phyloP scores from a whole-genome alignment of 2,888 invertebrate genomes.

The Orthonychiurus folsomi region DNA sequence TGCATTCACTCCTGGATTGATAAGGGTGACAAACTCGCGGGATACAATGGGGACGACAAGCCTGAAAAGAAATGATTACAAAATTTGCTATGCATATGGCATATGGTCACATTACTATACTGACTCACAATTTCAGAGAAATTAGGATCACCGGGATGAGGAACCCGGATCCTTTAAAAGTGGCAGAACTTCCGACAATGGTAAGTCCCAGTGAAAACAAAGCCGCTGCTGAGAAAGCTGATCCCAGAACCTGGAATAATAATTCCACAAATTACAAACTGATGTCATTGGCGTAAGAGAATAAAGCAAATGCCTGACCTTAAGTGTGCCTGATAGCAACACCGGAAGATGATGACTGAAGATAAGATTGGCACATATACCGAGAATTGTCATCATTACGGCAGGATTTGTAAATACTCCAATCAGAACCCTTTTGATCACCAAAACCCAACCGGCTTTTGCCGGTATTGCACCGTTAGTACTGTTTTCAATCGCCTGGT shows the following conservation, averaged over 20 bases:
- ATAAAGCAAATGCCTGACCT: slow-evolving; percentile 50
- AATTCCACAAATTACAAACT: slow-evolving; percentile 11
- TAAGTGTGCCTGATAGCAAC: slow-evolving; percentile 63
- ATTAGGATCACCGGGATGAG: slow-evolving; percentile 78
- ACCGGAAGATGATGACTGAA: slow-evolving; percentile 70
- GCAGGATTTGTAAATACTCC: slow-evolving; percentile 80
- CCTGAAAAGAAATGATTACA: slow-evolving; percentile 47
- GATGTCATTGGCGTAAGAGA: slow-evolving; percentile 10
- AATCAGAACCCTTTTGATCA: slow-evolving; percentile 47
- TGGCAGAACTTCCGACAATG: slow-evolving; percentile 83
- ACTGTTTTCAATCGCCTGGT: slow-evolving; percentile 26
- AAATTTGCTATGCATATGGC: too few relatives aligned
- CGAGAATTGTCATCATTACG: slow-evolving; percentile 83
- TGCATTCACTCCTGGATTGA: slow-evolving; percentile 54
- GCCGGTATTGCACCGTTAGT: background rate
- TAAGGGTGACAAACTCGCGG: slow-evolving; percentile 67
- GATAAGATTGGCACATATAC: slow-evolving; percentile 71
- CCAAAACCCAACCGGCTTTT: slow-evolving; percentile 39
- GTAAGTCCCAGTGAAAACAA: slow-evolving; percentile 80
- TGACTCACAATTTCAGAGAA: slow-evolving; percentile 78
- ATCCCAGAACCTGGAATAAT: slow-evolving; percentile 58
- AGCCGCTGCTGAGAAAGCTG: slow-evolving; percentile 84
- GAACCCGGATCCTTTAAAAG: slow-evolving; percentile 65
- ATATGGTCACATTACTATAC: slow-evolving; percentile 34
- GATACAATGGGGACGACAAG: slow-evolving; percentile 74